phyloP scores from a whole-genome alignment of 2,113 vertebrate species.

The Paramisgurnus dabryanus region DNA sequence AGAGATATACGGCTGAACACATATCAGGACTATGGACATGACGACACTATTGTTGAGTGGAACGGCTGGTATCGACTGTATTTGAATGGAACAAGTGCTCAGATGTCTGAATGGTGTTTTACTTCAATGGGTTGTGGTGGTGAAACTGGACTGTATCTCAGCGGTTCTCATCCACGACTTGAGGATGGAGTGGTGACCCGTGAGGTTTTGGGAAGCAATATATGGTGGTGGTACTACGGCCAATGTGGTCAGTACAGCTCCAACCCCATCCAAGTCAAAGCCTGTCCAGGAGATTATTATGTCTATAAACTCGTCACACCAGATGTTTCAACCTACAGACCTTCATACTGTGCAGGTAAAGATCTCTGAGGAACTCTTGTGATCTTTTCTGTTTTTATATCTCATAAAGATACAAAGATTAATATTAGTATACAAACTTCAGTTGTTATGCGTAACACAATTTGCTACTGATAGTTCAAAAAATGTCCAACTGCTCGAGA shows the following conservation, averaged over 20 bases:
- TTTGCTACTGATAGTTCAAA: no score
- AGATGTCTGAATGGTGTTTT: background rate
- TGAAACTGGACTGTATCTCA: constrained; percentile 2
- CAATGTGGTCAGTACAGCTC: background rate
- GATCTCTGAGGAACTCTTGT: no score
- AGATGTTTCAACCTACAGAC: background rate
- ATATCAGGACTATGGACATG: no score
- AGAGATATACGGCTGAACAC: no score
- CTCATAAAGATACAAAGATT: no score
- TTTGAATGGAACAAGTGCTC: background rate
- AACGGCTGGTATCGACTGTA: constrained; percentile 8
- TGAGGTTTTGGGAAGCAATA: background rate
- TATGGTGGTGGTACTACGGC: no score
- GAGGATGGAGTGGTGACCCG: background rate
- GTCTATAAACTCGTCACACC: constrained; percentile 24
- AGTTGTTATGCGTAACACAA: no score
- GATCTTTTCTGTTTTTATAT: no score
- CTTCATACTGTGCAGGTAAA: background rate
- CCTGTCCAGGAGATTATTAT: constrained; percentile 18
- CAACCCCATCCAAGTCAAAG: constrained; percentile 17
- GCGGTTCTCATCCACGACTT: background rate
- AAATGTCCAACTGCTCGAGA: no score
- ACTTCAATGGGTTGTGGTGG: background rate
- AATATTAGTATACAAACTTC: no score
- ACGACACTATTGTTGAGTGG: constrained; percentile 10